Conservation (phyloP, 2,888 invertebrate genomes). For the Dichetophora obliterata region DNA sequence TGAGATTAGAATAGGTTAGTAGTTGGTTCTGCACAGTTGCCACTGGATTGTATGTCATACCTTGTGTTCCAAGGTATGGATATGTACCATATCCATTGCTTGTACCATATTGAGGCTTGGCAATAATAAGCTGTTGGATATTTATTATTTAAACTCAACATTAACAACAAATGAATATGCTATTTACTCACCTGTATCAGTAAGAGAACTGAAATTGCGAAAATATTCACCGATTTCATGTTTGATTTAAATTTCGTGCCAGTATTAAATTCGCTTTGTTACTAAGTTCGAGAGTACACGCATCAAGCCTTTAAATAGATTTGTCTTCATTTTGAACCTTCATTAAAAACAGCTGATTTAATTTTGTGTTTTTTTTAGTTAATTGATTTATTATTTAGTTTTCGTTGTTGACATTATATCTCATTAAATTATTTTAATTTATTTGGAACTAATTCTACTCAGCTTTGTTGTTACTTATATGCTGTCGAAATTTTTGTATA, state of each 20-base stretch:
- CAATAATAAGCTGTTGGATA: background rate
- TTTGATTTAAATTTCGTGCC: background rate
- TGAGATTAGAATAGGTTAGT: conserved; percentile 46
- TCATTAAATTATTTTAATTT: background rate
- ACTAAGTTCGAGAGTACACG: background rate
- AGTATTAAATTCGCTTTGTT: background rate
- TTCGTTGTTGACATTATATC: conserved; percentile 7
- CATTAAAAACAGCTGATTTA: background rate
- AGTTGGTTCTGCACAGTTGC: background rate
- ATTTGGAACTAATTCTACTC: too few relatives aligned
- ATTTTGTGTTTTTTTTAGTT: background rate
- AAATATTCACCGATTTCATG: background rate
- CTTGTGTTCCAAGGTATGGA: background rate
- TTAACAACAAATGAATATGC: background rate
- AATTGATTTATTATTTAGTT: background rate
- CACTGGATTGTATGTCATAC: background rate
- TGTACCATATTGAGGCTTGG: background rate
- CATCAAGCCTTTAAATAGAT: background rate
- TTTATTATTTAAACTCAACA: background rate
- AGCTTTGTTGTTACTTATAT: too few relatives aligned
- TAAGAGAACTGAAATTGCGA: background rate
- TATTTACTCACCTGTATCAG: background rate
- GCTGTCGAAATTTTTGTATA: background rate
- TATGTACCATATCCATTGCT: background rate
- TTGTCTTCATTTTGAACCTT: background rate